phyloP scores from a whole-genome alignment of 2,797 vertebrate genomes.

The Rhinichthys osculus region DNA sequence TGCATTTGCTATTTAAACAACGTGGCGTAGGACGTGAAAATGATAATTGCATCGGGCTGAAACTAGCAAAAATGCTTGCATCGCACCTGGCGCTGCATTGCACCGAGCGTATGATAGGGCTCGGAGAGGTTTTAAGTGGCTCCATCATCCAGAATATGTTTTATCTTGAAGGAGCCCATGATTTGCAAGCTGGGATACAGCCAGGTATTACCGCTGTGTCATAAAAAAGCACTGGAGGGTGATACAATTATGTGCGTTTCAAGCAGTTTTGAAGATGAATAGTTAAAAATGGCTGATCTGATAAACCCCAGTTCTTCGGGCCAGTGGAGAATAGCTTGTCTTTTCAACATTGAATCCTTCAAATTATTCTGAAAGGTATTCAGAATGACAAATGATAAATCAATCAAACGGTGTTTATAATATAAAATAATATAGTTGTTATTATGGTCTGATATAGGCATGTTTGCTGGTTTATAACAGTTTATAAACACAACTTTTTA shows the following conservation, averaged over 20 bases:
- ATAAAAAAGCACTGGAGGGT: constrained; percentile 28
- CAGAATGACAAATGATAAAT: constrained; percentile 7
- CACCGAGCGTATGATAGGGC: too few relatives aligned
- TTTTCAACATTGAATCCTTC: constrained; percentile 15
- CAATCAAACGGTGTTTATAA: not conserved
- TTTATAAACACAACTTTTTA: not conserved
- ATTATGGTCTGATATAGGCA: not conserved
- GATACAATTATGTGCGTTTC: constrained; percentile 36
- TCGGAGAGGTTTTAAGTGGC: constrained; percentile 6
- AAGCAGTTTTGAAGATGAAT: constrained; percentile 37
- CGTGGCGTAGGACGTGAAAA: too few relatives aligned
- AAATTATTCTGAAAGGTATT: not conserved
- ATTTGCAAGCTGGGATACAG: constrained; percentile 19
- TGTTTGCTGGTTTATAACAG: not conserved
- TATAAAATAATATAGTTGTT: not conserved
- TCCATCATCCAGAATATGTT: constrained; percentile 7
- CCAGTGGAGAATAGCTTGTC: not conserved
- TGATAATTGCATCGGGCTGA: too few relatives aligned
- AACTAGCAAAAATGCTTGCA: too few relatives aligned
- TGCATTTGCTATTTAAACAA: too few relatives aligned
- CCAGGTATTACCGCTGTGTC: constrained; percentile 24
- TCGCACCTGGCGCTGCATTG: too few relatives aligned
- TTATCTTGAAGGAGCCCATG: constrained; percentile 23
- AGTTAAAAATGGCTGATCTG: constrained; percentile 18
- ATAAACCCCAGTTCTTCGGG: not conserved